phyloP scores from a whole-genome alignment of 2,113 vertebrate genomes.

The Numida meleagris region DNA sequence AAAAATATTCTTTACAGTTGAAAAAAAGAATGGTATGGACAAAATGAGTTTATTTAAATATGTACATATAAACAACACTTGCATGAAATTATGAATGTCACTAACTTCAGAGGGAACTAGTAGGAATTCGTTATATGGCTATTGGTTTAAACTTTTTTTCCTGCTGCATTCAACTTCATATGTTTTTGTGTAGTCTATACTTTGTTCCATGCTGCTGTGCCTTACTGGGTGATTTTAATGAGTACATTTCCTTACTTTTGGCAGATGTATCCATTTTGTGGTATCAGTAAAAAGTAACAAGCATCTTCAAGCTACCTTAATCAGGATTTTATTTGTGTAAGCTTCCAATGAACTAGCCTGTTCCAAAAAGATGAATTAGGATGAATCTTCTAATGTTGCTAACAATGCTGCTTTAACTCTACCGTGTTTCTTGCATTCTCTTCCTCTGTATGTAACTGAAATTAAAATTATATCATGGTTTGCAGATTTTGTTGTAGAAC shows the following conservation, averaged over 20 bases:
- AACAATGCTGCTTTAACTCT: neutral
- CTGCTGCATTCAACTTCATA: neutral
- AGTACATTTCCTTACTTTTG: neutral
- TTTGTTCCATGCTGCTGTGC: neutral
- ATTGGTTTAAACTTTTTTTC: neutral
- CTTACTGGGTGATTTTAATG: neutral
- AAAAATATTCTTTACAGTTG: neutral
- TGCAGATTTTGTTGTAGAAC: neutral
- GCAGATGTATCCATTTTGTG: neutral
- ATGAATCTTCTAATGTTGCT: neutral
- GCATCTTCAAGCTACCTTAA: neutral
- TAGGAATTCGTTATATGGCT: neutral
- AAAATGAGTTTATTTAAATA: neutral
- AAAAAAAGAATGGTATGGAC: neutral
- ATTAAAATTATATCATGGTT: neutral
- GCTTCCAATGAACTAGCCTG: neutral
- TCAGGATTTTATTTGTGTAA: neutral
- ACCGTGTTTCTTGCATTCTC: neutral
- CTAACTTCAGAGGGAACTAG: neutral
- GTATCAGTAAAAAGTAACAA: neutral
- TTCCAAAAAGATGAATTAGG: neutral
- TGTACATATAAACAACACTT: neutral
- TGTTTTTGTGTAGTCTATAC: neutral
- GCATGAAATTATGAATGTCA: neutral
- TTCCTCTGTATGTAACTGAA: neutral